These are phyloP conservation scores for Axis porcinus DNA, from an alignment of 2,113 vertebrate species.

Conservation along the genomic window DNA sequence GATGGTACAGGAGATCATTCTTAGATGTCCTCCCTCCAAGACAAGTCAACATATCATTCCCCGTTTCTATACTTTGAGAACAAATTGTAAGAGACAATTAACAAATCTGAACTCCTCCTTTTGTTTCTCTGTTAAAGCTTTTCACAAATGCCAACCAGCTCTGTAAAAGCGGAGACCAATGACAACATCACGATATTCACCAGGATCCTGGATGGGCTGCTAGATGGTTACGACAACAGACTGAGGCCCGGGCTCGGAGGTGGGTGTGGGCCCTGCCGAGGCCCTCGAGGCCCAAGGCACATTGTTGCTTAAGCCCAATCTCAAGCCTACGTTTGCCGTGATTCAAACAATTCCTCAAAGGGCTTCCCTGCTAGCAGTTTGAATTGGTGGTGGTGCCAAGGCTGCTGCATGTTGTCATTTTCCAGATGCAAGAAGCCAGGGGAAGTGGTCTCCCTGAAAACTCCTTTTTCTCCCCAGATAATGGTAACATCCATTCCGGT, in stretches of 20 bases:
- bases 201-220: conserved; percentile 92
- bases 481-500: background rate
- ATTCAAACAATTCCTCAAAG: background rate
- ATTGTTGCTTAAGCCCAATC: background rate
- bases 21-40: background rate
- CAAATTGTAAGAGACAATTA: background rate
- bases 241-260: conserved; percentile 96
- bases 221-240: conserved; percentile 97
- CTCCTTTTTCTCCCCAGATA: background rate
- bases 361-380: background rate
- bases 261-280: background rate
- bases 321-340: background rate
- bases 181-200: conserved; percentile 98
- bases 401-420: background rate
- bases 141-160: conserved; percentile 87
- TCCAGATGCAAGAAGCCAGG: background rate
- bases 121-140: conserved; percentile 79
- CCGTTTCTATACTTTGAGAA: background rate
- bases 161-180: conserved; percentile 89
- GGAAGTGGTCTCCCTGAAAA: no score
- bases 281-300: fast-evolving
- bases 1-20: background rate
- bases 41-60: fast-evolving
- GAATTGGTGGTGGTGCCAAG: background rate
- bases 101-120: background rate